Percentiles rank a stretch among this genome's conserved stretches.
phyloP scores from a whole-genome alignment of 2,113 vertebrate genomes.

The Myotis davidii region DNA sequence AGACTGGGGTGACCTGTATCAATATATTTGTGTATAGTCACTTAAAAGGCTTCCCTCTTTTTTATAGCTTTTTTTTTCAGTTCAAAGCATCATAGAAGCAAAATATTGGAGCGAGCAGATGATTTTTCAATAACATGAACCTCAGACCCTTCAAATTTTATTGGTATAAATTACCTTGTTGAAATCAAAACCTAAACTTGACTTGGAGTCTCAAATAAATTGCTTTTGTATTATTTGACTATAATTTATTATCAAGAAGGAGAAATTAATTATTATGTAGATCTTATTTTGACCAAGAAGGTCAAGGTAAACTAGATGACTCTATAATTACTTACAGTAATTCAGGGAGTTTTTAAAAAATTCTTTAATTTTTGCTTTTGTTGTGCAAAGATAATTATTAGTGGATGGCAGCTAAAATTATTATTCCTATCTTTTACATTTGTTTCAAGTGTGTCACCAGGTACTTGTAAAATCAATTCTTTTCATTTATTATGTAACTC shows the following conservation, averaged over 20 bases:
- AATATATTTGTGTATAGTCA: neutral
- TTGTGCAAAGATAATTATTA: constrained; percentile 4
- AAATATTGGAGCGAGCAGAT: neutral
- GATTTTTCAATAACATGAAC: neutral
- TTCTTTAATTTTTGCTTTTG: neutral
- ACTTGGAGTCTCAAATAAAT: neutral
- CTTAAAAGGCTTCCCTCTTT: neutral
- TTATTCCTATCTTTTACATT: neutral
- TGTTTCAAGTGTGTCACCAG: neutral
- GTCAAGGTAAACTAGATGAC: neutral
- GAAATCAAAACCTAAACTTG: neutral
- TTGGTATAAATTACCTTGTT: neutral
- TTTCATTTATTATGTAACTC: neutral
- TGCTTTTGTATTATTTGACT: constrained; percentile 10
- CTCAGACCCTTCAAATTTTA: neutral
- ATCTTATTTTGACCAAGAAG: neutral
- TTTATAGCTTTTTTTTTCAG: neutral
- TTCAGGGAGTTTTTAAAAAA: neutral
- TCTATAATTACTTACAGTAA: neutral
- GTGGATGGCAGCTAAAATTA: neutral
- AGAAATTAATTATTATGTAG: neutral
- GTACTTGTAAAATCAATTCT: neutral
- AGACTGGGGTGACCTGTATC: neutral
- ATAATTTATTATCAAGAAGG: neutral
- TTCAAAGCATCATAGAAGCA: neutral